Conservation (phyloP, 2,888 invertebrate genomes). For the Alloscopus bannaensis region DNA sequence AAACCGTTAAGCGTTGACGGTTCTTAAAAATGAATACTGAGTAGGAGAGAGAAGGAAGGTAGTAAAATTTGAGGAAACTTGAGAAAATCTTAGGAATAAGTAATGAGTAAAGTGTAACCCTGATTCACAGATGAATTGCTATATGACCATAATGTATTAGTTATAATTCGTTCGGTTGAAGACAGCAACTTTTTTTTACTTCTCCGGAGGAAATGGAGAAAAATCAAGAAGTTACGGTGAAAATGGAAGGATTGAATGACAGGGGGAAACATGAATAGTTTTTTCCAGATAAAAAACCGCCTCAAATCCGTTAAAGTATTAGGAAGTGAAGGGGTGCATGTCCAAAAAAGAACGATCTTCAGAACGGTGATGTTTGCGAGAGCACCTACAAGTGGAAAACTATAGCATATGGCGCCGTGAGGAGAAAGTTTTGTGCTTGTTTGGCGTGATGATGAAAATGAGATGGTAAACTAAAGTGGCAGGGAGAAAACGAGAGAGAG, state of each 20-base stretch:
- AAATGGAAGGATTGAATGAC: constrained; percentile 18
- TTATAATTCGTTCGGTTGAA: too few relatives aligned
- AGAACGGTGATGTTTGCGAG: constrained; percentile 34
- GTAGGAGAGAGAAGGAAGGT: neutral
- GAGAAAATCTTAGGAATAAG: too few relatives aligned
- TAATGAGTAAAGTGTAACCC: too few relatives aligned
- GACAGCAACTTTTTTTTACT: too few relatives aligned
- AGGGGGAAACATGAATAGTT: constrained; percentile 26
- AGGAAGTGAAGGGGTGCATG: neutral
- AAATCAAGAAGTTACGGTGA: constrained; percentile 27
- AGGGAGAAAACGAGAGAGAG: neutral
- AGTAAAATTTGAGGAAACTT: too few relatives aligned
- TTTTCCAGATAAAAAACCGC: constrained; percentile 18
- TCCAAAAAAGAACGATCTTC: constrained; percentile 2
- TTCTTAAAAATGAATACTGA: too few relatives aligned
- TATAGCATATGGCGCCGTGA: constrained; percentile 48
- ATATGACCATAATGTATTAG: too few relatives aligned
- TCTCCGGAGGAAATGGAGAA: constrained; percentile 16
- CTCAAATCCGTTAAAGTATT: constrained; percentile 36
- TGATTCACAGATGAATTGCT: too few relatives aligned
- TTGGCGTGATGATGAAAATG: constrained; percentile 31
- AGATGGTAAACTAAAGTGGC: constrained; percentile 30
- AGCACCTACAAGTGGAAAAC: constrained; percentile 24
- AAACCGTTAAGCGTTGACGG: too few relatives aligned
- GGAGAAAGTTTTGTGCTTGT: constrained; percentile 20